Evolutionary conservation across 1,140 invertebrate species (phyloP).

Genomic region (Drosophila bifasciata): DNA sequence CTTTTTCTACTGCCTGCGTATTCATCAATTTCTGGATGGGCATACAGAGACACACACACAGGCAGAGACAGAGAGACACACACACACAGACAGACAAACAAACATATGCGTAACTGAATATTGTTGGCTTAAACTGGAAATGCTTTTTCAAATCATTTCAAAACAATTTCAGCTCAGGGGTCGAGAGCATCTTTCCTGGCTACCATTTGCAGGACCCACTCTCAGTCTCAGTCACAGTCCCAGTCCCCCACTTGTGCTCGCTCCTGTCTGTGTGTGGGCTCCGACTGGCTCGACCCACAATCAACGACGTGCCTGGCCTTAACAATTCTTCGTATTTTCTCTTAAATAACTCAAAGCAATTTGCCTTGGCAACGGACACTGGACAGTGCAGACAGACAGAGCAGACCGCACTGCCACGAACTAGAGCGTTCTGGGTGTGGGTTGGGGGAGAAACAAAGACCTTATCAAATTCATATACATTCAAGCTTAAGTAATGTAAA

Average conservation of each 20-base stretch:
- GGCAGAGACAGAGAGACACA: constrained; percentile 1
- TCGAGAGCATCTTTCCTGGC: constrained; percentile 1
- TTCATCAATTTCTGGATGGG: constrained; percentile 27
- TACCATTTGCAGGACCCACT: no score
- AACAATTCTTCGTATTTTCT: constrained; percentile 36
- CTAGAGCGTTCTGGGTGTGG: constrained; percentile 21
- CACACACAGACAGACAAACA: no score
- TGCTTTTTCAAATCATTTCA: constrained; percentile 52
- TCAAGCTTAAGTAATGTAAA: constrained; percentile 22
- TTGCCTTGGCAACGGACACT: constrained; percentile 42
- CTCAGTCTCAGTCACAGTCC: no score
- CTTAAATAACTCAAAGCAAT: constrained; percentile 62
- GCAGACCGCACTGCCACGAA: neutral
- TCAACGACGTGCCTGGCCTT: constrained; percentile 57
- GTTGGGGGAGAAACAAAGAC: constrained; percentile 53
- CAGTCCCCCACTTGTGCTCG: no score
- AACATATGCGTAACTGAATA: constrained; percentile 25
- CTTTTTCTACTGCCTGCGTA: neutral
- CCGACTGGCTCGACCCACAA: constrained; percentile 21
- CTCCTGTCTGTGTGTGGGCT: constrained; percentile 4
- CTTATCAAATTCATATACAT: constrained; percentile 67
- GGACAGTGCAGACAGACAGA: constrained; percentile 1
- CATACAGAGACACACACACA: constrained; percentile 8
- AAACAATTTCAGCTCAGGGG: constrained; percentile 33
- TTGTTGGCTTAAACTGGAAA: constrained; percentile 45